Percentiles rank a stretch among this genome's conserved stretches.
Conservation (phyloP, 2,797 vertebrate genomes). For the Pipistrellus pygmaeus region DNA sequence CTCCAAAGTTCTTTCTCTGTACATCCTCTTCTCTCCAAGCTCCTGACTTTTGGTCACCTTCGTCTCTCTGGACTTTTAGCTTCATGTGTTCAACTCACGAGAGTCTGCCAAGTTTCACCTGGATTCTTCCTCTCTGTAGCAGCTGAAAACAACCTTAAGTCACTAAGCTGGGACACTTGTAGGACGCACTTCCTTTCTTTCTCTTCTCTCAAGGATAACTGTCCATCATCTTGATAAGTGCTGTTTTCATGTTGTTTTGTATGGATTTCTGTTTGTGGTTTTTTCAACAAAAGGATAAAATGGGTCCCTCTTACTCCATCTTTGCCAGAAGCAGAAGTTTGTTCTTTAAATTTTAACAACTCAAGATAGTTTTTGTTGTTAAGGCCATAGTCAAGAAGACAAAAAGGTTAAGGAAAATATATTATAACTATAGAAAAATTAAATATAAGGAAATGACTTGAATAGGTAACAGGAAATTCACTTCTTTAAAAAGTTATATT, state of each 20-base stretch:
- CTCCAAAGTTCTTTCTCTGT: background rate
- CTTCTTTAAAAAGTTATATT: slow-evolving; percentile 18
- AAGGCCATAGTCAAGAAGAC: slow-evolving; percentile 16
- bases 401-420: slow-evolving; percentile 37
- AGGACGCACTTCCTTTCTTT: slow-evolving; percentile 7
- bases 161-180: background rate
- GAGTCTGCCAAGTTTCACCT: background rate
- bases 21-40: background rate
- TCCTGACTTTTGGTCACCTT: background rate
- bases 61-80: background rate
- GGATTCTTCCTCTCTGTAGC: background rate
- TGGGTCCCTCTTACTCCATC: background rate
- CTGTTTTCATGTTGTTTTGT: slow-evolving; percentile 4
- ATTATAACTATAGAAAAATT: slow-evolving; percentile 26
- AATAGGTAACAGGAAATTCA: slow-evolving; percentile 49
- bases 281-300: background rate
- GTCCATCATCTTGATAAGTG: background rate
- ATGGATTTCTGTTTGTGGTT: background rate
- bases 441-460: slow-evolving; percentile 61
- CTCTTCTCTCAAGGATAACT: background rate
- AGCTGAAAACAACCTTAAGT: background rate
- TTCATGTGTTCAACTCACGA: background rate
- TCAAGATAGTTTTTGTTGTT: slow-evolving; percentile 2
- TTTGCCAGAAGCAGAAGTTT: slow-evolving; percentile 4
- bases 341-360: slow-evolving; percentile 11